phyloP scores from a whole-genome alignment of 2,797 vertebrate species.

The Centropyge bicolor region DNA sequence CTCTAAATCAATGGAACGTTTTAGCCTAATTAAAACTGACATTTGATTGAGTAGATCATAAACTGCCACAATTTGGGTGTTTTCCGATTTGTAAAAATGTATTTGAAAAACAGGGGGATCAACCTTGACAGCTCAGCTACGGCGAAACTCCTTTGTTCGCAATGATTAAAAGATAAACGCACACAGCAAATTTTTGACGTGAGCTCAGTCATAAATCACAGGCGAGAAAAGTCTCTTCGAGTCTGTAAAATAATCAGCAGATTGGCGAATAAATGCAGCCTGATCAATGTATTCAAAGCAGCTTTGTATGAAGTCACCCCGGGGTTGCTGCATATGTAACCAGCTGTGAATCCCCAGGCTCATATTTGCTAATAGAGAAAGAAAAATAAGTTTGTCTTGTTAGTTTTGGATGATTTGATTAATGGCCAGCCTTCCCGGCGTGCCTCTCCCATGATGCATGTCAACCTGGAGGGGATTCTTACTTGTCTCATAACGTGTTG shows the following conservation, averaged over 20 bases:
- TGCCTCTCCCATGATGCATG: constrained; percentile 69
- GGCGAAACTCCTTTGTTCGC: constrained; percentile 12
- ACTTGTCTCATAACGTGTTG: constrained; percentile 64
- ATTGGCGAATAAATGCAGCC: constrained; percentile 39
- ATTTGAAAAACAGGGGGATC: constrained; percentile 22
- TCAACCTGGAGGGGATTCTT: constrained; percentile 67
- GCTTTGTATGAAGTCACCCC: constrained; percentile 42
- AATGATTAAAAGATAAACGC: constrained; percentile 34
- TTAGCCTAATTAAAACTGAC: constrained; percentile 48
- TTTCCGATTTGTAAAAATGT: constrained; percentile 40
- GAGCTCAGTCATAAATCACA: constrained; percentile 40
- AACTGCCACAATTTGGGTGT: constrained; percentile 29
- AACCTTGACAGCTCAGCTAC: constrained; percentile 12
- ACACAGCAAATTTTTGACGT: constrained; percentile 10
- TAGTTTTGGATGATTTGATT: constrained; percentile 76
- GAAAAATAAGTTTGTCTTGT: constrained; percentile 69
- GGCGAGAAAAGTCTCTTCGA: constrained; percentile 25
- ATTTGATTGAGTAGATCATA: constrained; percentile 46
- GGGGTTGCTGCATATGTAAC: constrained; percentile 57
- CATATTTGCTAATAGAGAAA: constrained; percentile 57
- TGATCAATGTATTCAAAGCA: constrained; percentile 58
- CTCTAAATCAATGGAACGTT: constrained; percentile 45
- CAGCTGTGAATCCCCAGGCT: constrained; percentile 61
- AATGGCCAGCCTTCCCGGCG: constrained; percentile 59
- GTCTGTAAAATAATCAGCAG: constrained; percentile 40